Base-by-base conservation (phyloP, 2,888 invertebrate genomes). In the Acanthosepion pharaonis region DNA sequence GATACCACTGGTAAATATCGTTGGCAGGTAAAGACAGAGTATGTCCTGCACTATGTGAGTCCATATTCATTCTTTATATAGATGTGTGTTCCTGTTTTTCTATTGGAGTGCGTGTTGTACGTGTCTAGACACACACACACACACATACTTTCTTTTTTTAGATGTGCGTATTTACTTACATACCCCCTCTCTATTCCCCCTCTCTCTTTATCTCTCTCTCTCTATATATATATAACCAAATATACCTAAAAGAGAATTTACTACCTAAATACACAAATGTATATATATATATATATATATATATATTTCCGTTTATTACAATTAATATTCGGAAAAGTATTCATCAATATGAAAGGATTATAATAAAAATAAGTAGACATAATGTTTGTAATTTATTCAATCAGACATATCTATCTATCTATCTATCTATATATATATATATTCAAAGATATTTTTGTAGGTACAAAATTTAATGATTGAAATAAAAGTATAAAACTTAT, bases 271-370 rank as follows among this genome's bases (percentile, higher is more conserved):
- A 91, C 28, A 42, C 28, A 91, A 9, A 91, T 91, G 33, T 91
- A 91, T 91, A 91, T 91, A 91, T 48, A 33, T 91, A 91, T 91
- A 91, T 91, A 91, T 91, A 91, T 91, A 91, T 91, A 91, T 91
- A 91, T 91, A 91, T 91, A 91, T 91, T 11, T 51, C 8, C 42
- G 42, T 42, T 3, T 42, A 42, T 42, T 42, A 42, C 42, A 42
- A 42, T 42, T 42, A 42, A 3, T 2, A 42, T 42, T 3, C 42
- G 42, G 42, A 42, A 42, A 42, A 42, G 3, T 42, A 42, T 42
- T 42, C 42, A 42, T 42, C 42, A 42, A 42, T 42, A 42, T 42
- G 42, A 42, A 1, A 42, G 42, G 42, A 42, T 42, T 42, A 42
- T 42, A 2, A 42, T 42, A 42, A 42, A 42, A 42, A 42, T 42